These are phyloP conservation scores for Polypedilum vanderplanki DNA, from an alignment of 1,140 invertebrate species.

Conservation along the genomic window DNA sequence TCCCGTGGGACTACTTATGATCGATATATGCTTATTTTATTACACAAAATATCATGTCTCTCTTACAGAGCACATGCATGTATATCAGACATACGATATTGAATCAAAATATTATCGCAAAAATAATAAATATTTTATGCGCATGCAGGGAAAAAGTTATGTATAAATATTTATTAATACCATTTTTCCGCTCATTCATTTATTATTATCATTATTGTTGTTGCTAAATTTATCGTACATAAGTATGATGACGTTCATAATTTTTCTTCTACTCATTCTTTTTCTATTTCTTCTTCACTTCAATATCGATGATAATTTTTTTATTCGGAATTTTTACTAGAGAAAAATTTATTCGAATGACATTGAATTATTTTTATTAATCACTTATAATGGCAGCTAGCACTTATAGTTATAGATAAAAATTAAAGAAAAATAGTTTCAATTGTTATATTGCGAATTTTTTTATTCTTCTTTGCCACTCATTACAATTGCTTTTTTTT, in stretches of 20 bases:
- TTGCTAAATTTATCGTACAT: background rate
- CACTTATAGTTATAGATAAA: too few relatives aligned
- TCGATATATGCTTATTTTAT: constrained; percentile 14
- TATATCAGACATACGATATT: background rate
- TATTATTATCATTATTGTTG: background rate
- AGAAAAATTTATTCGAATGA: too few relatives aligned
- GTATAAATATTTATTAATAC: constrained; percentile 15
- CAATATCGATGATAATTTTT: too few relatives aligned
- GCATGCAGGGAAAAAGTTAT: background rate
- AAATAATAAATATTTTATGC: constrained; percentile 20
- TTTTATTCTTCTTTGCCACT: background rate
- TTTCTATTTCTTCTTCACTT: too few relatives aligned
- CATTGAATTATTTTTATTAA: too few relatives aligned
- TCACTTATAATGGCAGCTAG: too few relatives aligned
- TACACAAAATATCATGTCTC: background rate
- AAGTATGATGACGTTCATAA: too few relatives aligned
- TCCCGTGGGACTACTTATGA: constrained; percentile 13
- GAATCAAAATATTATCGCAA: constrained; percentile 19
- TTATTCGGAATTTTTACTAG: too few relatives aligned
- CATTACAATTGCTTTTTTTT: background rate
- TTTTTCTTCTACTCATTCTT: too few relatives aligned
- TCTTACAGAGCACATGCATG: background rate
- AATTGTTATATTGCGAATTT: background rate
- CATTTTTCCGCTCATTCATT: background rate
- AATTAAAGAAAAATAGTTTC: background rate